These are phyloP conservation scores for Panurus biarmicus DNA, from an alignment of 2,113 vertebrate genomes.

Conservation along the genomic window DNA sequence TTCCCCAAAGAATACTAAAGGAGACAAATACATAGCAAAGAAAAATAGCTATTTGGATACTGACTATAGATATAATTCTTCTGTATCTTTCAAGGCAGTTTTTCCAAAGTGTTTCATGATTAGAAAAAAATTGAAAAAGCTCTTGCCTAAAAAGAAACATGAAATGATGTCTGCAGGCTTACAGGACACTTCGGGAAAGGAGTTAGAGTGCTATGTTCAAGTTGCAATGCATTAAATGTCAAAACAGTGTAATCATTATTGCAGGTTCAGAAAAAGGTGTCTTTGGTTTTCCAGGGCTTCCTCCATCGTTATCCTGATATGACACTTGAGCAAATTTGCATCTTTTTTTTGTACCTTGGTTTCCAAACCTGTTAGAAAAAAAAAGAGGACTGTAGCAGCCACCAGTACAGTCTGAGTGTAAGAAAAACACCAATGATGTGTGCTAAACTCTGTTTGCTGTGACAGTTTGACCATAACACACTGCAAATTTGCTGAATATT, in stretches of 20 bases:
- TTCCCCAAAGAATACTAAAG: neutral
- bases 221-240: neutral
- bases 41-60: neutral
- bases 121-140: neutral
- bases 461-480: neutral
- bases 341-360: neutral
- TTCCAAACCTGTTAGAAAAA: neutral
- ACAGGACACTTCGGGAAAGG: neutral
- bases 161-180: neutral
- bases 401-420: neutral
- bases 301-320: neutral
- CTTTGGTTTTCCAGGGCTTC: neutral
- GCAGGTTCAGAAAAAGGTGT: neutral
- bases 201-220: neutral
- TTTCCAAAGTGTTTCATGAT: neutral
- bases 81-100: neutral
- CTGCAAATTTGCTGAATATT: neutral
- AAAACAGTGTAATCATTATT: neutral
- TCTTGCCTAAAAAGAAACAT: neutral
- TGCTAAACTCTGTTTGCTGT: neutral
- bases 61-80: neutral
- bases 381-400: neutral
- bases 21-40: neutral
- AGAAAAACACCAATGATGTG: neutral
- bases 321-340: neutral